A percentile compares a stretch with the other conserved stretches of the same genome.
phyloP scores from a whole-genome alignment of 2,888 invertebrate species.

The Hypomecis punctinalis region DNA sequence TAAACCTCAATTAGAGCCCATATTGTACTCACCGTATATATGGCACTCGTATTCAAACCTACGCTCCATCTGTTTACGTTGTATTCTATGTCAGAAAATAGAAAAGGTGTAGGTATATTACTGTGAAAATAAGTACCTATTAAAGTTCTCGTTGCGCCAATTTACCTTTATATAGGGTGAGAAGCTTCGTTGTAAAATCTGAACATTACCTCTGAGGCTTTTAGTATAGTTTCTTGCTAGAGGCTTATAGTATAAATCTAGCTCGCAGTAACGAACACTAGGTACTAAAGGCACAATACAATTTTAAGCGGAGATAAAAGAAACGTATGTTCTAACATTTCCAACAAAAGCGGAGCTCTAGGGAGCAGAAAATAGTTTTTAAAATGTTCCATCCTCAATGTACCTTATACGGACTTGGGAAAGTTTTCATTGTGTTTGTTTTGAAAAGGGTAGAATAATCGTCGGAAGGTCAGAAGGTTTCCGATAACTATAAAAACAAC shows the following conservation, averaged over 20 bases:
- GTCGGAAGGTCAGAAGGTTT: conserved; percentile 6
- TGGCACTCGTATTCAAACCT: not conserved
- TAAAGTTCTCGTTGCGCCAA: conserved; percentile 15
- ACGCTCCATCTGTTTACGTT: conserved; percentile 3
- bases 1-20: not conserved
- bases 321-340: conserved; percentile 18
- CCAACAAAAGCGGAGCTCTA: conserved; percentile 17
- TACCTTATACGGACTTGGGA: conserved; percentile 13
- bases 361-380: conserved; percentile 19
- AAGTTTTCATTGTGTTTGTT: conserved; percentile 23
- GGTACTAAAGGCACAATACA: not conserved
- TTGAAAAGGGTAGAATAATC: conserved; percentile 27
- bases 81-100: no score
- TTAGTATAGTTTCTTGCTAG: conserved; percentile 2
- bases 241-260: conserved; percentile 7
- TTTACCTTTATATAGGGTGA: conserved; percentile 8
- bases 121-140: not conserved
- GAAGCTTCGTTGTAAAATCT: conserved; percentile 29
- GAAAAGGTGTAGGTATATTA: no score
- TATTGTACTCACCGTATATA: no score
- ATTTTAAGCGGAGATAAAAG: conserved; percentile 16
- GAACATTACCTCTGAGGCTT: conserved; percentile 24
- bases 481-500: conserved; percentile 22
- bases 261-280: conserved; percentile 11
- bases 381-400: conserved; percentile 18